These are phyloP conservation scores for Dromas ardeola DNA, from an alignment of 2,113 vertebrate genomes.

Conservation along the genomic window DNA sequence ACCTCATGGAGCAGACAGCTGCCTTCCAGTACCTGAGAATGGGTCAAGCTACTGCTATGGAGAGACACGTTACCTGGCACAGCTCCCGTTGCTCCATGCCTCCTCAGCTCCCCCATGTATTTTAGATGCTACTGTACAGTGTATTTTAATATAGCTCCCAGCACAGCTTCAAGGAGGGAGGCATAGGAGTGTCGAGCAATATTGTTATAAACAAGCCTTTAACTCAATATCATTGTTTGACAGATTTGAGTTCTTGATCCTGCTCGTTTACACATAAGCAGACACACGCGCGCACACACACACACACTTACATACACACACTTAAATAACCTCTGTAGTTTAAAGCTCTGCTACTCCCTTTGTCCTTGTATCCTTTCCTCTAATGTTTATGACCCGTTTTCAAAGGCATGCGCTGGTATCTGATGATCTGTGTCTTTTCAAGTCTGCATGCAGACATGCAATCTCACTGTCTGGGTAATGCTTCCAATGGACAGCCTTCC, in stretches of 20 bases:
- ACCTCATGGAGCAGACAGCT: neutral
- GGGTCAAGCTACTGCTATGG: neutral
- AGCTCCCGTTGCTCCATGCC: neutral
- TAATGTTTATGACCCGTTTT: constrained; percentile 44
- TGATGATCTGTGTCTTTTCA: constrained; percentile 18
- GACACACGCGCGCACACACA: neutral
- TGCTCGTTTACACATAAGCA: neutral
- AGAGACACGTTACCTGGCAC: neutral
- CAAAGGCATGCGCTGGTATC: constrained; percentile 31
- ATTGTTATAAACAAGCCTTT: constrained; percentile 22
- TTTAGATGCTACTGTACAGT: neutral
- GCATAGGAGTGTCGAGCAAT: neutral
- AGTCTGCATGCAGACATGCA: neutral
- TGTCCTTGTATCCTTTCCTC: constrained; percentile 56
- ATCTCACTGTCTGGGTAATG: constrained; percentile 20
- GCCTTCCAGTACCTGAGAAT: neutral
- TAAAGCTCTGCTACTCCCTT: neutral
- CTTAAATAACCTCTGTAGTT: neutral
- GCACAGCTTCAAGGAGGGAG: neutral
- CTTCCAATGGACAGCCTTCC: constrained; percentile 37
- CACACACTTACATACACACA: neutral
- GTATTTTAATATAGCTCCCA: neutral
- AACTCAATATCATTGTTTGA: neutral
- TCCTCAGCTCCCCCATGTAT: neutral
- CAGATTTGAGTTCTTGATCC: neutral